phyloP scores from a whole-genome alignment of 2,888 invertebrate genomes.

The Trichopoda pennipes region DNA sequence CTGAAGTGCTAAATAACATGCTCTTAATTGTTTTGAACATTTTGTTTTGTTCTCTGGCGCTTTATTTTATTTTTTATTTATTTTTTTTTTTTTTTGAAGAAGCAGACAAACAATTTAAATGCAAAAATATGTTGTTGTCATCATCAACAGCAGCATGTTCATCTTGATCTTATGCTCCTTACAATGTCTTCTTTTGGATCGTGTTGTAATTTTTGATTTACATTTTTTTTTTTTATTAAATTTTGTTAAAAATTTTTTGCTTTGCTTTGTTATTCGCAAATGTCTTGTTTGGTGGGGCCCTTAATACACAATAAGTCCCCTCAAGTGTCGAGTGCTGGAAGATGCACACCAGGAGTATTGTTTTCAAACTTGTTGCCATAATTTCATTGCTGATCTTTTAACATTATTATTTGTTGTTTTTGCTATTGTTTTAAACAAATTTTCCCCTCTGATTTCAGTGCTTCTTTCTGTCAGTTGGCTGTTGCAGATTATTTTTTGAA shows the following conservation, averaged over 20 bases:
- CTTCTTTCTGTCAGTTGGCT: slow-evolving; percentile 59
- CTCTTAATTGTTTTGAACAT: slow-evolving; percentile 55
- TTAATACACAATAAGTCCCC: slow-evolving; percentile 19
- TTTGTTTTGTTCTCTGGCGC: slow-evolving; percentile 52
- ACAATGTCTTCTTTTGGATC: slow-evolving; percentile 46
- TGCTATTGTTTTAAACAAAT: background rate
- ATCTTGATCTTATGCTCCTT: slow-evolving; percentile 54
- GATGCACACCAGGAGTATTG: slow-evolving; percentile 58
- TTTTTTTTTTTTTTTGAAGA: background rate
- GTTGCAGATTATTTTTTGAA: slow-evolving; percentile 59
- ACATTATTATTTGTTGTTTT: slow-evolving; percentile 47
- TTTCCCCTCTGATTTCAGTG: slow-evolving; percentile 18
- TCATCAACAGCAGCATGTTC: slow-evolving; percentile 39
- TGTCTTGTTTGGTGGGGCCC: slow-evolving; percentile 53
- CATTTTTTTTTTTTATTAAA: slow-evolving; percentile 39
- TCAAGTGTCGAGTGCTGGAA: slow-evolving; percentile 44
- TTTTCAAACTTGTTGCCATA: slow-evolving; percentile 63
- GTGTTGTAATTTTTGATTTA: slow-evolving; percentile 51
- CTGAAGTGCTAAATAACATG: slow-evolving; percentile 65
- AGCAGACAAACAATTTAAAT: slow-evolving; percentile 60
- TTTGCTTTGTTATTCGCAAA: slow-evolving; percentile 14
- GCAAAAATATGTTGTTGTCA: slow-evolving; percentile 49
- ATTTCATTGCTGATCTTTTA: slow-evolving; percentile 68
- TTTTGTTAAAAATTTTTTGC: slow-evolving; percentile 21
- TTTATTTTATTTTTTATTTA: slow-evolving; percentile 34